Percentiles rank a stretch among this genome's conserved stretches.
Conservation (phyloP, 2,113 vertebrate genomes). For the Salminus brasiliensis region DNA sequence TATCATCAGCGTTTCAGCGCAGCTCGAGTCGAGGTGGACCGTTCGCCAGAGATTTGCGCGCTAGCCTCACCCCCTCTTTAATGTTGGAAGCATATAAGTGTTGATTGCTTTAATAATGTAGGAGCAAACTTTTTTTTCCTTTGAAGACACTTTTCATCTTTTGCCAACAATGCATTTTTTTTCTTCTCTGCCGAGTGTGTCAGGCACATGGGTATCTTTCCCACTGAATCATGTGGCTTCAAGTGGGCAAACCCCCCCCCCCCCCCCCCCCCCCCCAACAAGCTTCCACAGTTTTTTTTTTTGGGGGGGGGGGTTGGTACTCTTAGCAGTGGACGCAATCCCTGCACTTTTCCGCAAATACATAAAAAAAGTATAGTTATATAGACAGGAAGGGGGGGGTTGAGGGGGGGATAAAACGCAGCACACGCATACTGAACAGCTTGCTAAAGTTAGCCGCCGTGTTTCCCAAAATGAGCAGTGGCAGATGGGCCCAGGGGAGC, state of each 20-base stretch:
- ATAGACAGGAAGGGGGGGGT: too few species aligned
- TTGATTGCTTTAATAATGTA: conserved; percentile 71
- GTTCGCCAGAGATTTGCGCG: not conserved
- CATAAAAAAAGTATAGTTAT: conserved; percentile 53
- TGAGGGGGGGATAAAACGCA: conserved; percentile 44
- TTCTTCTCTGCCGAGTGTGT: conserved; percentile 44
- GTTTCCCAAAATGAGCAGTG: conserved; percentile 75
- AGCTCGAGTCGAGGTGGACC: not conserved
- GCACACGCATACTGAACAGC: conserved; percentile 50
- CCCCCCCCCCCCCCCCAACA: conserved; percentile 47
- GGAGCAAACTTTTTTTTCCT: conserved; percentile 59
- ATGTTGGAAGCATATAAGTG: conserved; percentile 46
- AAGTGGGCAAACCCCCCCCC: conserved; percentile 53
- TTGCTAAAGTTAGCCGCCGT: conserved; percentile 59
- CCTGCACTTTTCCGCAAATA: conserved; percentile 44
- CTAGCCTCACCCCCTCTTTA: conserved; percentile 2
- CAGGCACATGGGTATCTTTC: conserved; percentile 50
- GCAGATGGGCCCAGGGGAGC: conserved; percentile 70
- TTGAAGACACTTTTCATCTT: conserved; percentile 57
- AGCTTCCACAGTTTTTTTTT: conserved; percentile 33
- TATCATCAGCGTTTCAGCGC: not conserved
- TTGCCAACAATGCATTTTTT: conserved; percentile 61
- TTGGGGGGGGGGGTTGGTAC: too few species aligned
- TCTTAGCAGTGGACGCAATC: conserved; percentile 44
- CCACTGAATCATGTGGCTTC: conserved; percentile 49